Percentiles rank a stretch among this genome's conserved stretches.
Evolutionary conservation across 1,140 invertebrate genomes (phyloP).

Genomic region (Mycetomoellerius zeteki): DNA sequence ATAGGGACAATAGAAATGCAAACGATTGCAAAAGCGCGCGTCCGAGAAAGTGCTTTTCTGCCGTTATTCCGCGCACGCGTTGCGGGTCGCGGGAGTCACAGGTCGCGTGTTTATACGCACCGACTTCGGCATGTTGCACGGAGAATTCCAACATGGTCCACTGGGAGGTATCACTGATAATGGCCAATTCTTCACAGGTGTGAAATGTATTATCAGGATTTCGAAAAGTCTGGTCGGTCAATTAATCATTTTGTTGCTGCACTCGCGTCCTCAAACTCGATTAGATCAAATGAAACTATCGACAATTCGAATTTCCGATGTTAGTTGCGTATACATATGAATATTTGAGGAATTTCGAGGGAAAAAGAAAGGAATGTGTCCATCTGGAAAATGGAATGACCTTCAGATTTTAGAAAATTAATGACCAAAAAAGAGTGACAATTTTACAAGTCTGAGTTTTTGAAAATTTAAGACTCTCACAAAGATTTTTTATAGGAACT

Average conservation of each 20-base stretch:
- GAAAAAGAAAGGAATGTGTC: background rate
- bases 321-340: background rate
- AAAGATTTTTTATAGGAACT: background rate
- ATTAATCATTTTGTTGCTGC: slow-evolving; percentile 1
- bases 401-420: background rate
- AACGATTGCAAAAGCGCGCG: slow-evolving; percentile 53
- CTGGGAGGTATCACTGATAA: slow-evolving; percentile 15
- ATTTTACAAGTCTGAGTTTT: background rate
- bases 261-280: background rate
- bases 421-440: background rate
- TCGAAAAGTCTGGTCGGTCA: slow-evolving; percentile 1
- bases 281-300: background rate
- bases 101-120: slow-evolving; percentile 67
- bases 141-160: slow-evolving; percentile 79
- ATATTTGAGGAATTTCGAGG: background rate
- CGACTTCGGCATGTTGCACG: slow-evolving; percentile 77
- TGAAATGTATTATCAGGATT: background rate
- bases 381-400: no score
- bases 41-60: slow-evolving; percentile 70
- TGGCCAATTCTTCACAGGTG: background rate
- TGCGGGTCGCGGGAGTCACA: slow-evolving; percentile 7
- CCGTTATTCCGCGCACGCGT: slow-evolving; percentile 64
- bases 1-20: slow-evolving; percentile 44
- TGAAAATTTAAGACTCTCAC: background rate
- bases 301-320: background rate